Base-by-base conservation (phyloP, 2,888 invertebrate genomes). In the Cheilosia vernalis region DNA sequence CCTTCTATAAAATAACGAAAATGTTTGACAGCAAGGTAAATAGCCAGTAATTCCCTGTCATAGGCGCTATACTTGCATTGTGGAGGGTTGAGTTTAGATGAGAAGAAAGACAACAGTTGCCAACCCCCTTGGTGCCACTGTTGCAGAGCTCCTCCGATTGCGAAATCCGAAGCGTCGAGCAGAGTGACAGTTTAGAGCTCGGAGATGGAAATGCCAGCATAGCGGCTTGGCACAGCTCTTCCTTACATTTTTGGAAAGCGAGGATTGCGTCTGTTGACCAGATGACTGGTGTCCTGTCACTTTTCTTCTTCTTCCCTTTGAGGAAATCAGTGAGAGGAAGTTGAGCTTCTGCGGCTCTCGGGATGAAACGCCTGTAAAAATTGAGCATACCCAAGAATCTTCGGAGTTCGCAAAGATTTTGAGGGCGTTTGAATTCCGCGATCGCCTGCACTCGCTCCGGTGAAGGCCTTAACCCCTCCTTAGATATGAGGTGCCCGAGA, bases 11-110 rank as follows among this genome's bases (percentile, higher is more conserved):
- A 77, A 66, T 87, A 87, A 30, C 81, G 82, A 56, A 88, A 88
- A 61, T 86, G 84, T 44, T 89, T 89, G 0, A 92, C 87, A 0
- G 90, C 89, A 27, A 88, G 78, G 58, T 91, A 92, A 7, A 47
- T 47, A 7, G 47, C 47, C 17, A 47, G 9, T 1, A 47, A 10
- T 10, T 47, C 21, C 3, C 47, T 21, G 47, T 47, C 19, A 17
- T 21, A 17, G 0, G 47, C 19, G 4, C 19, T 47, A 9, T 9
- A 47, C 10, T 10, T 19, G 47, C 47, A 47, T 19, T 47, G 19
- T 3, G 47, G 2, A 7, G 47, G 19, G 10, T 9, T 47, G n/a
- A 47, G 47, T 21, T 21, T 21, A 21, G 21, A 21, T 9, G 19
- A 47, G 19, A 3, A 21, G 13, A 49, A 21, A 19, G 49, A 21